Evolutionary conservation across 2,113 vertebrate genomes (phyloP), one percentile per base, ranked within the genome.

Genomic region (Galbula dea): DNA sequence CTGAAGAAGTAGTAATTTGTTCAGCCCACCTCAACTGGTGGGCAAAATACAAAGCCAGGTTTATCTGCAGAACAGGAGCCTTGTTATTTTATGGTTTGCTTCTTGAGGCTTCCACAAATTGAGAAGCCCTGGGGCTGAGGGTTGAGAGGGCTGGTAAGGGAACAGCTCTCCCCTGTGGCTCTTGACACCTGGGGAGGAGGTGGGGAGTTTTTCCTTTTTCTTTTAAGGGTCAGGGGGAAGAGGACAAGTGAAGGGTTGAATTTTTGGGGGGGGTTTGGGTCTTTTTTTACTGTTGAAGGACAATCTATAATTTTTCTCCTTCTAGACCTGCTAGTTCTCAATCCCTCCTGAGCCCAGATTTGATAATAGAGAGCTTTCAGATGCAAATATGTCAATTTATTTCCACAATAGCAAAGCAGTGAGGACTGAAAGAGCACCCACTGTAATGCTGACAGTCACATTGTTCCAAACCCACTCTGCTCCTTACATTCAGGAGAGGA

Each of bases 311-410:
- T 67, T 43, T 39, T 83, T 30, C 51, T 89, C 14, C 20, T 73
- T 76, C 41, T 17, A 77, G 61, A 68, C 16, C 45, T 74, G 39
- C 13, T 86, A 55, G 46, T 37, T 94, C 49, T 93, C 46, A 81
- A 88, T 75, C n/a, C 48, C 39, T 23, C 45, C 27, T n/a, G 13
- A 93, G 51, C n/a, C 27, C 0, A 3, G 20, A 62, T 57, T 61
- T 86, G 15, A 89, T 88, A 93, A 85, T 34, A 89, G n/a, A 62
- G 71, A 83, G 65, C 48, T 95, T 97, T 96, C 75, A 93, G 29
- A 96, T 97, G 84, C 76, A 96, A 97, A 96, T 96, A 49, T 51
- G 41, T 88, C 84, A 79, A 83, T 93, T 97, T 96, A 91, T 43
- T 96, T 95, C 48, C 34, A 86, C 59, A 93, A 71, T 48, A 71